phyloP scores from a whole-genome alignment of 2,888 invertebrate genomes.

The Phortica magna region DNA sequence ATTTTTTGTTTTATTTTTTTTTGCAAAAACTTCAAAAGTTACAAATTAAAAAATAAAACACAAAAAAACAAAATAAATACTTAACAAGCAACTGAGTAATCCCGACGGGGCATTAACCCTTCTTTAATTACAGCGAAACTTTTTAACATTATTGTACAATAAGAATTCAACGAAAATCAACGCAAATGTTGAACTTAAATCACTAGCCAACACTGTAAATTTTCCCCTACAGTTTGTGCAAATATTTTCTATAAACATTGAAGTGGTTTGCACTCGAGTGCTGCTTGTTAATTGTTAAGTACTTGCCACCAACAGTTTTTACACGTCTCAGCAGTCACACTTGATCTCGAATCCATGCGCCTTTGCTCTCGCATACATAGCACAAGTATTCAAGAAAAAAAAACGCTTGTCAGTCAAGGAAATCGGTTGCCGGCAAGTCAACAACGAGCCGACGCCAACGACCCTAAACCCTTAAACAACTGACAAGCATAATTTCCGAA shows the following conservation, averaged over 20 bases:
- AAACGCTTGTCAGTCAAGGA: slow-evolving; percentile 1
- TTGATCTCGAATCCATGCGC: slow-evolving; percentile 12
- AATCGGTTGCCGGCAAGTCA: not conserved
- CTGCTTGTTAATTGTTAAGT: slow-evolving; percentile 25
- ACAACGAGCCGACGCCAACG: not conserved
- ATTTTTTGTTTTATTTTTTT: too few relatives aligned
- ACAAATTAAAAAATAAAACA: too few relatives aligned
- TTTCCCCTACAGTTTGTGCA: not conserved
- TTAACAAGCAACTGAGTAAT: too few relatives aligned
- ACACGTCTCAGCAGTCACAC: slow-evolving; percentile 15
- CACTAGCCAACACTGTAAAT: not conserved
- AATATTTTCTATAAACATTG: slow-evolving; percentile 27
- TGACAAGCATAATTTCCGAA: not conserved
- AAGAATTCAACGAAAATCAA: not conserved
- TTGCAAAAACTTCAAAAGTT: too few relatives aligned
- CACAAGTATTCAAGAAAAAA: too few relatives aligned
- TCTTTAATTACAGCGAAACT: too few relatives aligned
- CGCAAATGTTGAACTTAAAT: not conserved
- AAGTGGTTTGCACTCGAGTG: slow-evolving; percentile 13
- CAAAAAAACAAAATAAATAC: too few relatives aligned
- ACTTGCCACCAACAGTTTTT: not conserved
- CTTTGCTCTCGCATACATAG: not conserved
- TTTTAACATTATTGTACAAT: too few relatives aligned
- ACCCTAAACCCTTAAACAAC: not conserved
- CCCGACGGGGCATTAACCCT: too few relatives aligned